Base-by-base conservation (phyloP, 2,113 vertebrate species). In the Ahaetulla prasina region DNA sequence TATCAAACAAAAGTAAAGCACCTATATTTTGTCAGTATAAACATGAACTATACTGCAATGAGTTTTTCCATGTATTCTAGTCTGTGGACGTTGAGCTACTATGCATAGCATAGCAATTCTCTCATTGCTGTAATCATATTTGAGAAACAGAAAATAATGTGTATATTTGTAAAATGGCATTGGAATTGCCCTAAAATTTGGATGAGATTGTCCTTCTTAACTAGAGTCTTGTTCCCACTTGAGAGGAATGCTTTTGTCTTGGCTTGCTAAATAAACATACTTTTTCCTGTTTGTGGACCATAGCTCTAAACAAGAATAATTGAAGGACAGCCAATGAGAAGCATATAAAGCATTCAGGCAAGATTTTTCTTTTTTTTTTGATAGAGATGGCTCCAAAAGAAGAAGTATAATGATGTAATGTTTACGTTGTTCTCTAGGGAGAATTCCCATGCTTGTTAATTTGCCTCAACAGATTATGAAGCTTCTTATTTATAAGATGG, bases 1-100 rank as follows among this genome's bases (percentile, higher is more conserved):
- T 92, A 16, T 92, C 52, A 89, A 92, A 89, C 87, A 89, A 92
- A 92, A 92, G 43, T 52, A 89, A 85, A 85, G 63, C 43, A 89
- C 22, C 25, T 50, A 74, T 92, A 53, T 22, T 53, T 43, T 89
- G 50, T 45, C 68, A 85, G 43, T 50, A 89, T 53, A 57, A 39
- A 57, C 60, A 89, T 22, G 16, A 45, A 39, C 35, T 43, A 35
- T 88, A 43, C 18, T 20, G 80, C 57, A 84, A 49, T 55, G 52
- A 92, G 52, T 12, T 20, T 92, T 47, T 47, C 50, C 39, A 88
- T 92, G 25, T 27, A 20, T 54, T 74, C 43, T 43, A 27, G 22
- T 88, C 25, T 47, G 16, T 88, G 86, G 43, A 88, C 27, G 47
- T 20, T 50, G 87, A 39, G 45, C n/a, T 92, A 47, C 10, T 49